Conservation (phyloP, 1,140 invertebrate species). For the Leptoteleia sp. region DNA sequence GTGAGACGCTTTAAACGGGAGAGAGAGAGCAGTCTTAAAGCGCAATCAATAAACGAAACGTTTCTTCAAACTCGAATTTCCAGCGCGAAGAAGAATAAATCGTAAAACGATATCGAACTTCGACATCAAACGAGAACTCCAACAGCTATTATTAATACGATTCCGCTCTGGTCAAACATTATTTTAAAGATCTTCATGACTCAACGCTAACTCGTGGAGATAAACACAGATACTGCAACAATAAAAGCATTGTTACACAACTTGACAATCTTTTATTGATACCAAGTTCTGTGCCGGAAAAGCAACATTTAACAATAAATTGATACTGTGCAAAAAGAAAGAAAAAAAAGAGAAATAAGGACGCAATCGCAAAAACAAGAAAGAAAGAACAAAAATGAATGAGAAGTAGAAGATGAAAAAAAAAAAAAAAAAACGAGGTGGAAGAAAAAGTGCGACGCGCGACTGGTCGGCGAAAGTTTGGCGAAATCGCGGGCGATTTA, state of each 20-base stretch:
- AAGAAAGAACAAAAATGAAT: neutral
- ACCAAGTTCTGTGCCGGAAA: constrained; percentile 15
- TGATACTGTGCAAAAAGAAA: no score
- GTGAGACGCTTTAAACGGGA: neutral
- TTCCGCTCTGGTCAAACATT: constrained; percentile 44
- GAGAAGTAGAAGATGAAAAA: neutral
- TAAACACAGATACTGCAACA: constrained; percentile 52
- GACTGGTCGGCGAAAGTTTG: neutral
- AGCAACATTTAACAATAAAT: no score
- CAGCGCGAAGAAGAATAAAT: constrained; percentile 16
- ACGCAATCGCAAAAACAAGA: neutral
- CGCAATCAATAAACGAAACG: constrained; percentile 13
- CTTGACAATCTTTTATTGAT: constrained; percentile 57
- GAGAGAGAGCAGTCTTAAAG: constrained; percentile 6
- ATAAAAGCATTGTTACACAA: constrained; percentile 63
- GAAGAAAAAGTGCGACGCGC: constrained; percentile 1
- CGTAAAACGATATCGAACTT: constrained; percentile 26
- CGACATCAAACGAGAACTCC: constrained; percentile 23
- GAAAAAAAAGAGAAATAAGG: no score
- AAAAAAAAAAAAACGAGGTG: neutral
- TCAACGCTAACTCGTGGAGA: constrained; percentile 50
- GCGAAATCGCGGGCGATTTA: constrained; percentile 22
- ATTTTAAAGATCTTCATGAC: constrained; percentile 59
- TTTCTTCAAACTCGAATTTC: constrained; percentile 14
- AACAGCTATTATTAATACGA: constrained; percentile 47